Base-by-base conservation (phyloP, 2,113 vertebrate species). In the Cochlearius cochlearius region DNA sequence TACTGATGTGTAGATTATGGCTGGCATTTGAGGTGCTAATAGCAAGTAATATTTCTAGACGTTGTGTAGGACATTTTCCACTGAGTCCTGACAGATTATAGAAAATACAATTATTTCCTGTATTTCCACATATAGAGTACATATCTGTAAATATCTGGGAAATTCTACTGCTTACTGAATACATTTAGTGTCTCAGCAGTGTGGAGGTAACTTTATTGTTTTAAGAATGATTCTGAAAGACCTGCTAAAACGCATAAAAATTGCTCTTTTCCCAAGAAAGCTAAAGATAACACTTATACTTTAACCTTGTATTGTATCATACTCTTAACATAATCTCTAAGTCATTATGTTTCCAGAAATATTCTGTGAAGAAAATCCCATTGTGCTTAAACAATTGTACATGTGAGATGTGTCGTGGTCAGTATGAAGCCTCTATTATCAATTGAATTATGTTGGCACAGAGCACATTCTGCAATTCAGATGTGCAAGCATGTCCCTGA, bases 391-490 rank as follows among this genome's bases (percentile, higher is more conserved):
- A 69, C 9, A 62, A 85, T 79, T 82, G 91, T 88, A 53, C 26
- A 41, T 88, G 86, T 92, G 89, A 75, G 76, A 91, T 29, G 73
- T 82, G 89, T 68, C 80, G 3, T 96, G 95, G 91, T 92, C 94
- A 94, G 91, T 95, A 62, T 90, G 89, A 90, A 91, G 89, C 77
- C 85, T 96, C 80, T 87, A 41, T 66, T 96, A 38, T 62, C 73
- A 72, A 87, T 88, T 96, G 94, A 96, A 95, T 96, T 92, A 94
- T 50, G 77, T 69, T 85, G 90, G 94, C 92, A 94, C 58, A 76
- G 89, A 95, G 84, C 92, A 95, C 92, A 73, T 92, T 96, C 96
- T 97, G 95, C 92, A 96, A 90, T 96, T 97, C 91, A 95, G 95
- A 96, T 96, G 84, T 69, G 79, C 41, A 50, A 53, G 80, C 91